A percentile compares a stretch with the other conserved stretches of the same genome.
Evolutionary conservation across 2,888 invertebrate genomes (phyloP).

Genomic region (Tridacna gigas): DNA sequence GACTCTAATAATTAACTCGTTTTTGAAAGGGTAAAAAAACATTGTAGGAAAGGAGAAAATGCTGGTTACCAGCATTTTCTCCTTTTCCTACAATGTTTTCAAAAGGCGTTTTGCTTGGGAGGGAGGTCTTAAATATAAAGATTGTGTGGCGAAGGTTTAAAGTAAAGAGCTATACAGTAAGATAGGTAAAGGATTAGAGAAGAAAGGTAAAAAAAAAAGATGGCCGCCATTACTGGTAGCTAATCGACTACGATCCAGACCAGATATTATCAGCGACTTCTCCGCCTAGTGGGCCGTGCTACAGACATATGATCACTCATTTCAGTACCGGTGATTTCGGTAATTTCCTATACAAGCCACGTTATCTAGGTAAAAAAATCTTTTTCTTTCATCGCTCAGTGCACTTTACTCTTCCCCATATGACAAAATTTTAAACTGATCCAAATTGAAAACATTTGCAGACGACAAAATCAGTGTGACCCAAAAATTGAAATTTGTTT

Average conservation of each 20-base stretch:
- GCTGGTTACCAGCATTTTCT: no score
- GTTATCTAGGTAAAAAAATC: conserved; percentile 2
- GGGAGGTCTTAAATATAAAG: no score
- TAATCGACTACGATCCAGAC: conserved; percentile 28
- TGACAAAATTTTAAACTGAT: not conserved
- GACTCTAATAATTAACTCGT: no score
- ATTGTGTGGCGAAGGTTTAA: no score
- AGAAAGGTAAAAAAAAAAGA: no score
- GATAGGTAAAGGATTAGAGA: no score
- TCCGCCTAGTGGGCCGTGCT: conserved; percentile 31
- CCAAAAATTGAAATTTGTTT: not conserved
- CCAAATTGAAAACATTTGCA: conserved; percentile 2
- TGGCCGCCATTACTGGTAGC: not conserved
- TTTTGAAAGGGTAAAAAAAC: no score
- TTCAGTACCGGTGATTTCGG: not conserved
- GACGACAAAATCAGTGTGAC: not conserved
- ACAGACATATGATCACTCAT: conserved; percentile 26
- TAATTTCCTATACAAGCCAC: conserved; percentile 14
- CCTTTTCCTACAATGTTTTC: no score
- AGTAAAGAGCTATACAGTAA: no score
- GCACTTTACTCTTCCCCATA: not conserved
- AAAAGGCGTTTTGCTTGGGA: no score
- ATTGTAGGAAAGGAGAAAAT: no score
- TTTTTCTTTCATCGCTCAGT: conserved; percentile 15
- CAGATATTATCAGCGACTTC: conserved; percentile 37